Conservation (phyloP, 2,113 vertebrate genomes). For the Budorcas taxicolor region DNA sequence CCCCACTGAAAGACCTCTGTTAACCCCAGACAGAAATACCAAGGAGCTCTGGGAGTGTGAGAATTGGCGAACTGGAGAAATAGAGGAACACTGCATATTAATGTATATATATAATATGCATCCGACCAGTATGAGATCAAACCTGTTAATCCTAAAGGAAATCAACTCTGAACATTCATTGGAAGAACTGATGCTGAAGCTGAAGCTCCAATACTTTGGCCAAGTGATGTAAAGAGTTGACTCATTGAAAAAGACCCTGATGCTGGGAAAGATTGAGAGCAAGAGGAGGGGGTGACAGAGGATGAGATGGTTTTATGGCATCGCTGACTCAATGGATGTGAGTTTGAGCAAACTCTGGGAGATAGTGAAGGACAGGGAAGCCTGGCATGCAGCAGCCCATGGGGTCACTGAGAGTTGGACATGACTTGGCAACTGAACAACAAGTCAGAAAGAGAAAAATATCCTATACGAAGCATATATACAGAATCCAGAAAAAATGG, state of each 20-base stretch:
- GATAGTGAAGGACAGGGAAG: background rate
- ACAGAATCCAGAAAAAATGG: background rate
- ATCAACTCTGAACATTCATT: background rate
- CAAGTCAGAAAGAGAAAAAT: background rate
- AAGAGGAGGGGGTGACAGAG: background rate
- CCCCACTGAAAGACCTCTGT: background rate
- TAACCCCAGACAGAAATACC: background rate
- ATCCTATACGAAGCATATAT: background rate
- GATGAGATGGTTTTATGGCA: background rate
- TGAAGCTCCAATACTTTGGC: background rate
- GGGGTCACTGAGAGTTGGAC: background rate
- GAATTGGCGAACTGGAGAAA: fast-evolving
- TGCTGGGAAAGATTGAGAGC: background rate
- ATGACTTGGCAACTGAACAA: background rate
- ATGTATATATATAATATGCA: background rate
- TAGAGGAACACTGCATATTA: background rate
- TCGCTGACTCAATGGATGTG: background rate
- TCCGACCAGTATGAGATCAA: background rate
- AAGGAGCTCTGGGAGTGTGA: background rate
- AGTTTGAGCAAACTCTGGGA: background rate
- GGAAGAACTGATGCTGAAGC: background rate
- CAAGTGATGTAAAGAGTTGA: background rate
- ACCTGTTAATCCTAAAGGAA: background rate
- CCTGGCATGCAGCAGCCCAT: background rate
- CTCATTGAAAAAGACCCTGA: background rate